Evolutionary conservation across 2,797 vertebrate genomes (phyloP).

Genomic region (Galago senegalensis): DNA sequence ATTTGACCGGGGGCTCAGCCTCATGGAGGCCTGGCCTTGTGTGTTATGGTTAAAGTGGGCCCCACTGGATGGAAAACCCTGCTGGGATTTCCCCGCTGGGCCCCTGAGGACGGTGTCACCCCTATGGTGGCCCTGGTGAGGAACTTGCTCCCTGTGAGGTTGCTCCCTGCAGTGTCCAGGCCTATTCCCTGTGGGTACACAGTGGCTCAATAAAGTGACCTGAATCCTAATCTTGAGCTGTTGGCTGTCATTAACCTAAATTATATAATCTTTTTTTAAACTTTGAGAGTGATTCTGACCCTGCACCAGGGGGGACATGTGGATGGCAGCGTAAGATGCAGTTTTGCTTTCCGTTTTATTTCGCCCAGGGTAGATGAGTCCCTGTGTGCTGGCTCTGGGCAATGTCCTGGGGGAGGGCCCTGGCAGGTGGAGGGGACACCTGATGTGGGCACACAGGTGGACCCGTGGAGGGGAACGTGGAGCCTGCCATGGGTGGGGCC

Average conservation of each 20-base stretch:
- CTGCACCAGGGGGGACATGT: accelerated
- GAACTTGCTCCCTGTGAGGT: not conserved
- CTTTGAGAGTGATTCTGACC: not conserved
- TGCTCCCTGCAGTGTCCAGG: not conserved
- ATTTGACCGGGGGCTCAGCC: accelerated
- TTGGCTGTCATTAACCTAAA: no score
- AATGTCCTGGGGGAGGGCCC: not conserved
- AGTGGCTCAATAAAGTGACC: not conserved
- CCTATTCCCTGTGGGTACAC: not conserved
- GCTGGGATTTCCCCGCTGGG: not conserved
- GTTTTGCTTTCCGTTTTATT: accelerated
- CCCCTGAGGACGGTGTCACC: accelerated
- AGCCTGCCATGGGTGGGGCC: not conserved
- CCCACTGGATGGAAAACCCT: not conserved
- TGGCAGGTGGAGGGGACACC: not conserved
- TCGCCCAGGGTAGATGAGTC: accelerated
- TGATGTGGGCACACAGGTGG: not conserved
- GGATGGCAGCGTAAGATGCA: no score
- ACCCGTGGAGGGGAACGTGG: not conserved
- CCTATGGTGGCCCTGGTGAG: not conserved
- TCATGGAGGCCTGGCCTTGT: accelerated
- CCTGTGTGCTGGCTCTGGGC: not conserved
- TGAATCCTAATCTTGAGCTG: not conserved
- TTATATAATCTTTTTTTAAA: not conserved
- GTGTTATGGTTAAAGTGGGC: not conserved